These are phyloP conservation scores for Acinonyx jubatus DNA, from an alignment of 2,113 vertebrate genomes.

Conservation along the genomic window DNA sequence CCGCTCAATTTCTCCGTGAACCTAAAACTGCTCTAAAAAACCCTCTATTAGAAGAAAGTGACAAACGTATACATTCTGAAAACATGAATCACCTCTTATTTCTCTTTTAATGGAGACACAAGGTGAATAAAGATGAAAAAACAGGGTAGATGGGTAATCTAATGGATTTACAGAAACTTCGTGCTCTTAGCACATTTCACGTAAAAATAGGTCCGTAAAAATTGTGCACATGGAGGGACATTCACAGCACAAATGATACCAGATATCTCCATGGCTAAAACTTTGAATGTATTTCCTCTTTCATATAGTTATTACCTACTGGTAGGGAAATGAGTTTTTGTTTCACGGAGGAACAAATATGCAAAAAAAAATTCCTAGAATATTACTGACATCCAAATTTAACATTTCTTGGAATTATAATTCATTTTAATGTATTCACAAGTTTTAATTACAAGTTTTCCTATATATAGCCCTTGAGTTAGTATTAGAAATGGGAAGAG, in stretches of 20 bases:
- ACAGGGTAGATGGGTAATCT: background rate
- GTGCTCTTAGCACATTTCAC: background rate
- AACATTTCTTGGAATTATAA: conserved; percentile 43
- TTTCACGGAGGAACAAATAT: background rate
- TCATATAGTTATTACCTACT: background rate
- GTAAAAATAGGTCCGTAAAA: background rate
- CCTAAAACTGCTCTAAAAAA: background rate
- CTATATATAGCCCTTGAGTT: background rate
- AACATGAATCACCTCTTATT: background rate
- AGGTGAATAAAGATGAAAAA: background rate
- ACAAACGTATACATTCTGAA: background rate
- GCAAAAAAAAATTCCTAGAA: background rate
- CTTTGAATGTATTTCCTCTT: background rate
- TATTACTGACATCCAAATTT: background rate
- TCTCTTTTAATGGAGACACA: background rate
- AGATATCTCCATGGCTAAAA: background rate
- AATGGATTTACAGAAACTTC: background rate
- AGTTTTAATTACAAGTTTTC: background rate
- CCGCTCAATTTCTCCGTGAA: background rate
- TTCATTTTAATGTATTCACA: background rate
- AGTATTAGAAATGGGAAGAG: background rate
- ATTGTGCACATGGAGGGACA: background rate
- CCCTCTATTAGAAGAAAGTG: background rate
- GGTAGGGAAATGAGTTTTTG: background rate
- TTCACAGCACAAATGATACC: background rate